Percentiles rank a stretch among this genome's conserved stretches.
phyloP scores from a whole-genome alignment of 1,140 invertebrate genomes.

The Dreissena rostriformis region DNA sequence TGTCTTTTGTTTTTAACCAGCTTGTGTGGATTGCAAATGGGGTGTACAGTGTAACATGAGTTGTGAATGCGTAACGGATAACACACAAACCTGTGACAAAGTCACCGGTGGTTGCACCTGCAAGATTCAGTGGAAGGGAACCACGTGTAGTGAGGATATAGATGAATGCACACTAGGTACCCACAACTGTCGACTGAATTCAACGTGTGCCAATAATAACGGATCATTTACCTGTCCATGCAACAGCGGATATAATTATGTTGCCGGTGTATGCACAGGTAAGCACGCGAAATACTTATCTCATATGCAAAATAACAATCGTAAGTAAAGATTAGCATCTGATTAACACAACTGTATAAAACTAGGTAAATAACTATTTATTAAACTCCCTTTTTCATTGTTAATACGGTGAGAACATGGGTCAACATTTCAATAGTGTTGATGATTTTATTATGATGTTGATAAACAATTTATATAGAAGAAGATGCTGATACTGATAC shows the following conservation, averaged over 20 bases:
- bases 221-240: conserved; percentile 88
- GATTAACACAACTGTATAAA: no score
- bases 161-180: conserved; percentile 61
- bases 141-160: conserved; percentile 43
- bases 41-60: conserved; percentile 39
- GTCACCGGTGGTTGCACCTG: conserved; percentile 35
- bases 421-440: no score
- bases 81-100: conserved; percentile 18
- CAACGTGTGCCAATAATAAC: conserved; percentile 90
- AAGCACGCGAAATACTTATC: neutral
- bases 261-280: conserved; percentile 13
- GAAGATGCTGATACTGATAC: no score
- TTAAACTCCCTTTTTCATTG: no score
- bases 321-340: neutral
- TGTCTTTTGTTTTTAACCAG: neutral
- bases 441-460: no score
- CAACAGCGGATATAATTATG: conserved; percentile 43
- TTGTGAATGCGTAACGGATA: conserved; percentile 22
- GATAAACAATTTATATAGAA: no score
- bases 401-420: no score
- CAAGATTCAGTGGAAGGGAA: conserved; percentile 17
- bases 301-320: neutral
- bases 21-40: conserved; percentile 27
- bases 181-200: conserved; percentile 48
- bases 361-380: no score